Conservation (phyloP, 2,113 vertebrate genomes). For the Catharus bicknelli region DNA sequence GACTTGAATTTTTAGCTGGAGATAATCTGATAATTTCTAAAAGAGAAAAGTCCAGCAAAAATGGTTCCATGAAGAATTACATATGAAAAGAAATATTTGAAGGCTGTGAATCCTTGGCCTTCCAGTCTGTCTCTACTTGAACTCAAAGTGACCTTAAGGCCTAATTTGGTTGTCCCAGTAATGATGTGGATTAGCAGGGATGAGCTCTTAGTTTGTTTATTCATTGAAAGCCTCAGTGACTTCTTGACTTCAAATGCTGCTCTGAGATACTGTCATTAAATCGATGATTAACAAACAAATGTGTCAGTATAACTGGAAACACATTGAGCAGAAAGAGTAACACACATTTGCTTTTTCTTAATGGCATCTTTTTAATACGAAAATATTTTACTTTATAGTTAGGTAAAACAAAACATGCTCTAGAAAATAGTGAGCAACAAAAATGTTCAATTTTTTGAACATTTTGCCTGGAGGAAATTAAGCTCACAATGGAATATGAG, state of each 20-base stretch:
- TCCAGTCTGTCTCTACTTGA: neutral
- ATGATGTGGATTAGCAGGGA: neutral
- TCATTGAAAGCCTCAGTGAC: neutral
- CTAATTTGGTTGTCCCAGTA: neutral
- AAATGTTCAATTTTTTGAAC: neutral
- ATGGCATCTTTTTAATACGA: neutral
- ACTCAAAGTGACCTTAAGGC: neutral
- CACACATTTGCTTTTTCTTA: neutral
- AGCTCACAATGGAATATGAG: neutral
- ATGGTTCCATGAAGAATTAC: neutral
- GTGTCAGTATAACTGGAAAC: neutral
- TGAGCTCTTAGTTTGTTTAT: neutral
- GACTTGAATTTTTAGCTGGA: neutral
- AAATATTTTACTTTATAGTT: neutral
- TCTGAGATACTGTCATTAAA: neutral
- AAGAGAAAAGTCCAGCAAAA: neutral
- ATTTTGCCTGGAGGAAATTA: neutral
- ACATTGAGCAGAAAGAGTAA: neutral
- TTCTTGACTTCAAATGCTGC: neutral
- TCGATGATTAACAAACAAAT: neutral
- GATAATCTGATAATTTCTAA: neutral
- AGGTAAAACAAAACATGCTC: neutral
- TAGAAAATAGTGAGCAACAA: neutral
- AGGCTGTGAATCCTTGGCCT: neutral
- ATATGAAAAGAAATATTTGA: neutral